phyloP scores from a whole-genome alignment of 2,797 vertebrate genomes.

The Limnodromus scolopaceus region DNA sequence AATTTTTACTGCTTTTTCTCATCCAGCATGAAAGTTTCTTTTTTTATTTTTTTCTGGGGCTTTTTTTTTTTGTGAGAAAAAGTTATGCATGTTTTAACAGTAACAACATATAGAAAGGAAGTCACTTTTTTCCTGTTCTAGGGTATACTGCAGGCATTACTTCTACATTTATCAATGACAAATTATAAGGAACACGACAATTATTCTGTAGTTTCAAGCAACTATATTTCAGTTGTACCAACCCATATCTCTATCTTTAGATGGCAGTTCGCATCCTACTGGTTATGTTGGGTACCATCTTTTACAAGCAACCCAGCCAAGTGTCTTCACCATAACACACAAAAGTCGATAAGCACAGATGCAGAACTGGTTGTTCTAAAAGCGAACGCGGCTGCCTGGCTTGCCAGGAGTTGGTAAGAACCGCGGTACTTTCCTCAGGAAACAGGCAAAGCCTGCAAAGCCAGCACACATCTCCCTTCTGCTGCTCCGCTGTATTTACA shows the following conservation, averaged over 20 bases:
- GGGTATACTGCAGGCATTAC: background rate
- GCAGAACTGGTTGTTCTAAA: conserved; percentile 7
- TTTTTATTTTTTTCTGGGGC: background rate
- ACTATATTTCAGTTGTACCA: background rate
- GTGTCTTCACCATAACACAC: background rate
- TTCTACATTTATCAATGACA: background rate
- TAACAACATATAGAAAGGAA: background rate
- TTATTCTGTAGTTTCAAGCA: background rate
- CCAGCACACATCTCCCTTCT: background rate
- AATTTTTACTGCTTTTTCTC: background rate
- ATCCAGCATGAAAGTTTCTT: background rate
- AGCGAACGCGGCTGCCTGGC: background rate
- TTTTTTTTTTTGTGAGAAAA: background rate
- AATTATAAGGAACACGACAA: background rate
- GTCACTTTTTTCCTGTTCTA: background rate
- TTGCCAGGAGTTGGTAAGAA: background rate
- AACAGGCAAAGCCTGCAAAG: conserved; percentile 20
- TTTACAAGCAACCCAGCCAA: background rate
- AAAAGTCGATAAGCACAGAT: background rate
- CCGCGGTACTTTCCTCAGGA: background rate
- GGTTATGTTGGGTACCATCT: background rate
- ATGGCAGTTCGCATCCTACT: background rate
- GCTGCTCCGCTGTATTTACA: background rate
- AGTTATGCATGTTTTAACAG: background rate
- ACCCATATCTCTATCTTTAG: background rate